These are phyloP conservation scores for Melipona bicolor DNA, from an alignment of 2,888 invertebrate genomes.

Conservation along the genomic window DNA sequence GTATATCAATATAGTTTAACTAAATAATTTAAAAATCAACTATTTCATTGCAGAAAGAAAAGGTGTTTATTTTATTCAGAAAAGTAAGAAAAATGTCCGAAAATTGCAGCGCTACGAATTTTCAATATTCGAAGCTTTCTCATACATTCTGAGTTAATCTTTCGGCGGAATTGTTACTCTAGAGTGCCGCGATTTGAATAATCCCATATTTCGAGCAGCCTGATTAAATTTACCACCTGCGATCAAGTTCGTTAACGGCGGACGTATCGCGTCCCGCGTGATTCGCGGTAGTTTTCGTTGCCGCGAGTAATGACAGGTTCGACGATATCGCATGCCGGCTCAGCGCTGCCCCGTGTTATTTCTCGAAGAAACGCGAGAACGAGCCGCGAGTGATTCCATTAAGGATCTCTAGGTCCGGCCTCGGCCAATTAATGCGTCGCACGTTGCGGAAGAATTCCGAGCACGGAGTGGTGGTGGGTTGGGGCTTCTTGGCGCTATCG, in stretches of 20 bases:
- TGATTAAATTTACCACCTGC: constrained; percentile 14
- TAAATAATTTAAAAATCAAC: no score
- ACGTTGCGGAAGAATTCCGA: constrained; percentile 29
- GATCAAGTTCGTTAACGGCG: constrained; percentile 26
- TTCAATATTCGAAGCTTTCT: background rate
- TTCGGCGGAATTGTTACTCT: background rate
- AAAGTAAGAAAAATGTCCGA: no score
- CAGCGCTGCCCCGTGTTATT: constrained; percentile 1
- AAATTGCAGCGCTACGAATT: background rate
- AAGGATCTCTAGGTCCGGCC: constrained; percentile 18
- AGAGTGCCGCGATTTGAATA: background rate
- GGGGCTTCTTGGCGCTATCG: background rate
- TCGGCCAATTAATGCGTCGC: constrained; percentile 48
- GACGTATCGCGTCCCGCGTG: constrained; percentile 24
- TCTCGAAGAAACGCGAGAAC: constrained; percentile 39
- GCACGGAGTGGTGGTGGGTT: background rate
- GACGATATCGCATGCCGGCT: constrained; percentile 42
- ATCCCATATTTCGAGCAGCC: background rate
- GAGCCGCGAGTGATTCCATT: constrained; percentile 35
- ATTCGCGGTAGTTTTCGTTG: constrained; percentile 39
- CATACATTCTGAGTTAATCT: no score
- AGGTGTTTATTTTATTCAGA: no score
- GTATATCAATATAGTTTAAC: no score
- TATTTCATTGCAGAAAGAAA: no score
- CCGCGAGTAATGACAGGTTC: constrained; percentile 40